Base-by-base conservation (phyloP, 2,888 invertebrate species). In the Noctuana brunneofusca region DNA sequence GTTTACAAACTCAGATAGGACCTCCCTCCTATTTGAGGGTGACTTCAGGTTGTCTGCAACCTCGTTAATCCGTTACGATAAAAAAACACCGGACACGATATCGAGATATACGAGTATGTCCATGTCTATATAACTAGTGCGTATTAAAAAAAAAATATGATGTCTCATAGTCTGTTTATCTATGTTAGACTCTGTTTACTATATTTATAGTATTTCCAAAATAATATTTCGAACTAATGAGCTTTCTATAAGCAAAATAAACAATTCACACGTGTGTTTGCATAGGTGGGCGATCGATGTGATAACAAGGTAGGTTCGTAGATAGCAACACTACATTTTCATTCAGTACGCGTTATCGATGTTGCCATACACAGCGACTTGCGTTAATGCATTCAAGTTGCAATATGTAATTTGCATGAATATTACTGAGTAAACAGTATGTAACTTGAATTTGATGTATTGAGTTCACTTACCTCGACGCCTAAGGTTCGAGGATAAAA, bases 401-500 rank as follows among this genome's bases (percentile, higher is more conserved):
- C 58, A 48, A 60, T 38, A 54, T 50, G 38, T 24, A 59, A 54
- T 60, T 60, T 60, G 60, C 55, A 49, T 62, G 38, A 48, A 24
- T 54, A 49, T 57, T 58, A 27, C 50, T n/a, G 46, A 49, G 59
- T 68, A 53, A 65, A 65, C 65, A 49, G 38, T 67, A 38, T 63
- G 38, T 67, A 43, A 65, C 65, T 68, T 64, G 60, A 64, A 46
- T 43, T 62, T 30, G 50, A 27, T 9, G 41, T 27, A 46, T 43
- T 55, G 69, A 70, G 83, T 80, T 83, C 83, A 80, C 69, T 63
- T 65, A 84, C 83, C 81, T 78, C 71, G 46, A 66, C 80, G 75
- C 78, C 78, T 75, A 82, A 77, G 76, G 80, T 76, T 72, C 35
- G 73, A 65, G 73, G 73, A 76, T 74, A 72, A 74, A 72, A 74